Conservation (phyloP, 1,140 invertebrate genomes). For the Drosophila teissieri region DNA sequence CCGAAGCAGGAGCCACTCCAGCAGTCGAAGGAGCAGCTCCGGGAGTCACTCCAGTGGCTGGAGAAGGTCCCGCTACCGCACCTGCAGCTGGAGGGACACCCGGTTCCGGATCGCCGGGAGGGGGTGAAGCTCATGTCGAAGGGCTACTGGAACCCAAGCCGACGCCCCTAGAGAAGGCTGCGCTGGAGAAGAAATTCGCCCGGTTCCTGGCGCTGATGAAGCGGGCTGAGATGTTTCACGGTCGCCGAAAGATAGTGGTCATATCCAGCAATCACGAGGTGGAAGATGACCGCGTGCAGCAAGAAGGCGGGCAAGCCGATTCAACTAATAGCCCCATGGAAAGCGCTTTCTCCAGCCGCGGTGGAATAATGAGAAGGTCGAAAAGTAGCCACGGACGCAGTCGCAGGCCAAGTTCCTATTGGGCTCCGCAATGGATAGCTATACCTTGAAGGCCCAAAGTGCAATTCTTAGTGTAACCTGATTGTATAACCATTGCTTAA, state of each 20-base stretch:
- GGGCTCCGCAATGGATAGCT: background rate
- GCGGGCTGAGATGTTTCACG: background rate
- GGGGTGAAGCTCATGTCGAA: too few species aligned
- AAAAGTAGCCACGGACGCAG: background rate
- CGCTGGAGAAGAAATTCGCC: conserved; percentile 3
- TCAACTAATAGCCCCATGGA: background rate
- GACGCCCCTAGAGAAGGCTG: background rate
- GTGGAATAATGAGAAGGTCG: background rate
- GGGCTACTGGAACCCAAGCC: background rate
- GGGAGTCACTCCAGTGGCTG: background rate
- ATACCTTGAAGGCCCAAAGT: background rate
- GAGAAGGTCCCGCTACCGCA: background rate
- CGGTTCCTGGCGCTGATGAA: conserved; percentile 3
- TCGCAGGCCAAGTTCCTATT: background rate
- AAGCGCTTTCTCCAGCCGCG: background rate
- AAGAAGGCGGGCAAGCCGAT: too few species aligned
- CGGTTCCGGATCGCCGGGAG: background rate
- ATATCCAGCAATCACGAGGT: conserved; percentile 42
- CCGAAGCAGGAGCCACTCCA: background rate
- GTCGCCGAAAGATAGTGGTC: conserved; percentile 1
- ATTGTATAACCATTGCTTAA: too few species aligned
- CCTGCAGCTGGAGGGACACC: background rate
- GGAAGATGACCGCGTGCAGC: background rate
- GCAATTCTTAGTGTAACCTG: too few species aligned
- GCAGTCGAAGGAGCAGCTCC: background rate